These are phyloP conservation scores for Pseudococcus viburni DNA, from an alignment of 2,888 invertebrate species.

Conservation along the genomic window DNA sequence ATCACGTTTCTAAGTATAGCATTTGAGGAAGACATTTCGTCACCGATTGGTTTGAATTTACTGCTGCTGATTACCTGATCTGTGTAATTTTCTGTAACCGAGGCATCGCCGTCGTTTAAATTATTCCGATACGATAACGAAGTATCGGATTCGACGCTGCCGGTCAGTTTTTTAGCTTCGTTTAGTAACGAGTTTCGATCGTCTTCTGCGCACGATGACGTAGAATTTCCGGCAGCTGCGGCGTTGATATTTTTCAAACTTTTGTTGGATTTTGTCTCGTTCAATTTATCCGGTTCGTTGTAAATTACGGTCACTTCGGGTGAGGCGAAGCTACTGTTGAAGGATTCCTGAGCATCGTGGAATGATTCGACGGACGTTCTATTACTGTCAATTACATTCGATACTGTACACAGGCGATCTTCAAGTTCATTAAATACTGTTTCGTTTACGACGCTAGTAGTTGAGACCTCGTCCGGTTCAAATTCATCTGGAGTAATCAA, in stretches of 20 bases:
- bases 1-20: constrained; percentile 47
- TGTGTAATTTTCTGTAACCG: neutral
- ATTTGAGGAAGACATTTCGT: neutral
- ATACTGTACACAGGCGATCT: neutral
- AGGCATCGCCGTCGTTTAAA: constrained; percentile 17
- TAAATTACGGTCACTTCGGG: constrained; percentile 43
- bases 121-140: constrained; percentile 20
- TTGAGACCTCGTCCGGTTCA: neutral
- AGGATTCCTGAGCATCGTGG: constrained; percentile 26
- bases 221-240: neutral
- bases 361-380: neutral
- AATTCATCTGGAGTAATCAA: neutral
- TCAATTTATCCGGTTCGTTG: constrained; percentile 3
- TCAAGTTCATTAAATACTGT: neutral
- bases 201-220: neutral
- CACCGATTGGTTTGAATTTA: constrained; percentile 10
- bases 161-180: neutral
- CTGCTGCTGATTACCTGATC: constrained; percentile 17
- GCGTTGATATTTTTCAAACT: constrained; percentile 23
- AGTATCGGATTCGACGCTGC: constrained; percentile 21
- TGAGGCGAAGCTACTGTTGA: neutral
- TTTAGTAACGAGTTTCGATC: constrained; percentile 37
- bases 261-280: constrained; percentile 18
- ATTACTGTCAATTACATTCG: neutral
- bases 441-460: neutral